phyloP scores from a whole-genome alignment of 1,140 invertebrate genomes.

The Drosophila mojavensis region DNA sequence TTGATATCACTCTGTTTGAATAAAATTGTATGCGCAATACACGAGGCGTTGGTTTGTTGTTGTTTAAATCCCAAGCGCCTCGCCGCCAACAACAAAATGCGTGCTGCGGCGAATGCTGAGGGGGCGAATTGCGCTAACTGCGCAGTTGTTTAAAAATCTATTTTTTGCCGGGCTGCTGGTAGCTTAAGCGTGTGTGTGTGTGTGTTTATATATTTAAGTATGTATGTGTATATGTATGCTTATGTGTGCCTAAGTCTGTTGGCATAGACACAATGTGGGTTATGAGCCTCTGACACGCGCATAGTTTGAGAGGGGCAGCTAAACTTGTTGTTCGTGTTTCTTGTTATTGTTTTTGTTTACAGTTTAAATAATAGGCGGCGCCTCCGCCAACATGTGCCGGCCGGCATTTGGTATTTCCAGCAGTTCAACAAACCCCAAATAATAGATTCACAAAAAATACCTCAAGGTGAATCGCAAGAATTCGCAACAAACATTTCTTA shows the following conservation, averaged over 20 bases:
- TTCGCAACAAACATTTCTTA: neutral
- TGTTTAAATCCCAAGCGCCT: conserved; percentile 19
- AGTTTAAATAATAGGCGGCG: conserved; percentile 21
- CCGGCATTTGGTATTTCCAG: conserved; percentile 48
- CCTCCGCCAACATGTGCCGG: conserved; percentile 36
- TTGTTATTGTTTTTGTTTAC: conserved; percentile 19
- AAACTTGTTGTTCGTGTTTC: neutral
- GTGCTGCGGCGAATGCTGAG: conserved; percentile 20
- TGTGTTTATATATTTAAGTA: conserved; percentile 1
- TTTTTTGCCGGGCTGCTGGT: conserved; percentile 28
- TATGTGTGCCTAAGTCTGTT: conserved; percentile 8
- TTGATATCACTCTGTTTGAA: conserved; percentile 13
- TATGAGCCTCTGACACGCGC: conserved; percentile 45
- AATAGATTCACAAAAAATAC: neutral
- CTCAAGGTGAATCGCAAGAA: conserved; percentile 27
- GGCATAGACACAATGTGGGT: conserved; percentile 36
- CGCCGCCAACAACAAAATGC: conserved; percentile 29
- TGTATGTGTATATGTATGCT: neutral
- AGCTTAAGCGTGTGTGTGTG: neutral
- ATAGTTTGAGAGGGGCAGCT: conserved; percentile 12
- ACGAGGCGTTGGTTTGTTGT: conserved; percentile 11
- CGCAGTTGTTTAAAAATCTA: conserved; percentile 48
- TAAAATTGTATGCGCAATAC: conserved; percentile 25
- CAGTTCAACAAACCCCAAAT: conserved; percentile 44
- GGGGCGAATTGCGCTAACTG: conserved; percentile 40